A percentile compares a stretch with the other conserved stretches of the same genome.
These are phyloP conservation scores for Malurus cyaneus DNA, from an alignment of 2,113 vertebrate species.

Conservation along the genomic window DNA sequence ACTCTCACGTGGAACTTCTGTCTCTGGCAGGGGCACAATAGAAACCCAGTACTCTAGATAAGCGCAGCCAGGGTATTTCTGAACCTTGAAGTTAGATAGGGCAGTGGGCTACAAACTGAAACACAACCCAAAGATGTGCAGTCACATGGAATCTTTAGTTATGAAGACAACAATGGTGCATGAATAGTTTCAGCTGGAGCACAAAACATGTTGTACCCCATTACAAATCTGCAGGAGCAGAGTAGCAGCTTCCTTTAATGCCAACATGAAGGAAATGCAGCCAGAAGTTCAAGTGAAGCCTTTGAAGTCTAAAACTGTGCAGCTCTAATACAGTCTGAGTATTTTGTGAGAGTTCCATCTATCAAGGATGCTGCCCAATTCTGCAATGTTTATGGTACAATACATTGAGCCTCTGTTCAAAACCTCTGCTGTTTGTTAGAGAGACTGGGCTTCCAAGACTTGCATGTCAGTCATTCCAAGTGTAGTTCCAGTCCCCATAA, in stretches of 20 bases:
- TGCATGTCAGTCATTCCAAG: background rate
- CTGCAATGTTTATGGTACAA: background rate
- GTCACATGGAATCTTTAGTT: background rate
- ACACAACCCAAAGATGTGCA: background rate
- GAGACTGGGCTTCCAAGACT: background rate
- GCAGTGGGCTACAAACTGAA: background rate
- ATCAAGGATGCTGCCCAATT: background rate
- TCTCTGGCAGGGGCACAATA: background rate
- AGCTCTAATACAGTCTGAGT: background rate
- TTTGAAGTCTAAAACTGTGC: background rate
- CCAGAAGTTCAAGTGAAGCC: background rate
- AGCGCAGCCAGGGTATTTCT: background rate
- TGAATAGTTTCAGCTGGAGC: background rate
- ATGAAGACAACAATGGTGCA: background rate
- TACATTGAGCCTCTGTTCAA: background rate
- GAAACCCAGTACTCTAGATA: background rate
- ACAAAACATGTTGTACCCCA: background rate
- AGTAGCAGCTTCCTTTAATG: background rate
- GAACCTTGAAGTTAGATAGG: background rate
- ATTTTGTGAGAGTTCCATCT: background rate
- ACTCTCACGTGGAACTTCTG: background rate
- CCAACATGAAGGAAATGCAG: background rate
- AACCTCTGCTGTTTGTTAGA: background rate
- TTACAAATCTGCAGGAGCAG: background rate
- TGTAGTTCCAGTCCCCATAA: background rate